Evolutionary conservation across 2,888 invertebrate genomes (phyloP), one percentile per base, ranked within the genome.

Genomic region (Horisme vitalbata): DNA sequence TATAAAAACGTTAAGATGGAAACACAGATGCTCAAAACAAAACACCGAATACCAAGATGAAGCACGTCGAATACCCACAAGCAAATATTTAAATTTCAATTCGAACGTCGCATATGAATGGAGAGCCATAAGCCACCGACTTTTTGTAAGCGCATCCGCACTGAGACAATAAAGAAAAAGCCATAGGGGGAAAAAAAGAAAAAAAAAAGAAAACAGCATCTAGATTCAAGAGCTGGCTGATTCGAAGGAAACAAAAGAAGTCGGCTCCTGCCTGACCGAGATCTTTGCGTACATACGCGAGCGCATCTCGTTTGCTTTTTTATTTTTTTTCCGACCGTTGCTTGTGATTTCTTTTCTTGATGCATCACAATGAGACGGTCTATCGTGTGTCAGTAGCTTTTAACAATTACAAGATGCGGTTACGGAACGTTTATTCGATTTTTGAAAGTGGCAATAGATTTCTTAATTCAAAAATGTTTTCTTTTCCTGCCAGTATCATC

Each of bases 11-110:
- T 80, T 76, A 77, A 82, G 82, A 83, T 83, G 77, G 78, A 75
- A 85, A 81, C 80, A 79, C 71, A 71, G 74, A 79, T 78, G 63
- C 68, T 68, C 75, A 74, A 79, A 83, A 79, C 73, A 75, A 79
- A 85, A 85, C 78, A 75, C 51, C 48, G 56, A 59, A 56, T 56
- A 45, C 54, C 77, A 67, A 75, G 79, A 83, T 82, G 83, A 75
- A 80, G 75, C 75, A 76, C 80, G 76, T 81, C 79, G 80, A 78
- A 79, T 80, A 81, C 76, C 71, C 64, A 74, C 77, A 71, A 82
- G 85, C 83, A 89, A 86, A 88, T 89, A 89, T 89, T 89, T 88
- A 88, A 89, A 88, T 89, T 88, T 88, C 86, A 85, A 86, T 86
- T 82, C 86, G 85, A 86, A 83, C 79, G 81, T 83, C 84, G 87